Conservation (phyloP, 2,113 vertebrate genomes). For the Macrotis lagotis region DNA sequence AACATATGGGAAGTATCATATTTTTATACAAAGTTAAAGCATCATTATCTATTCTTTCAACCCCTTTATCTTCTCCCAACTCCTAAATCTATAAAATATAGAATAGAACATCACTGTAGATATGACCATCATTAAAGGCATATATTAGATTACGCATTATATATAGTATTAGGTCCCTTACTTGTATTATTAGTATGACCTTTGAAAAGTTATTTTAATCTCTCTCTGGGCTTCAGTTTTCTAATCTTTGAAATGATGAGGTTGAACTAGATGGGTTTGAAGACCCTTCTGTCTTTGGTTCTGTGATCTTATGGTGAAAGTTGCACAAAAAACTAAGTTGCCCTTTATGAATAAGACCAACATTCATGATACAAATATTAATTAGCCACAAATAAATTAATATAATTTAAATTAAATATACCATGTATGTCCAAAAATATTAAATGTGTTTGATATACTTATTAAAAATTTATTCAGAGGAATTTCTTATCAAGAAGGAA, state of each 20-base stretch:
- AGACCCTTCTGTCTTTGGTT: not conserved
- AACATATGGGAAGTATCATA: not conserved
- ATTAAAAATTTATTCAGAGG: slow-evolving; percentile 9
- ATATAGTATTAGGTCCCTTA: not conserved
- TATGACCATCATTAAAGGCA: not conserved
- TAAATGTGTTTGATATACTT: slow-evolving; percentile 9
- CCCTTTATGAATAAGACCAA: not conserved
- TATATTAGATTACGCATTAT: not conserved
- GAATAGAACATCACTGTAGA: not conserved
- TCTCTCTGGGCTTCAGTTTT: not conserved
- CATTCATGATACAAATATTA: not conserved
- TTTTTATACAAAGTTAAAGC: not conserved
- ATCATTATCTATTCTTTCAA: not conserved
- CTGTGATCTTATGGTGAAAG: not conserved
- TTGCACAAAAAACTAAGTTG: not conserved
- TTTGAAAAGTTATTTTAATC: not conserved
- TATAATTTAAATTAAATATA: slow-evolving; percentile 14
- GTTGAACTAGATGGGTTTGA: not conserved
- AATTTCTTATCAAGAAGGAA: not conserved
- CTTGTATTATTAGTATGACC: not conserved
- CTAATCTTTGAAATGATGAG: not conserved
- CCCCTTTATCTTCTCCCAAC: not conserved
- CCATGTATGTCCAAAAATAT: not conserved
- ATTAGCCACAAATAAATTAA: not conserved
- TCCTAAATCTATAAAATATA: not conserved